Evolutionary conservation across 1,140 invertebrate species (phyloP), one percentile per base, ranked within the genome.

Genomic region (Heliconius hewitsoni): DNA sequence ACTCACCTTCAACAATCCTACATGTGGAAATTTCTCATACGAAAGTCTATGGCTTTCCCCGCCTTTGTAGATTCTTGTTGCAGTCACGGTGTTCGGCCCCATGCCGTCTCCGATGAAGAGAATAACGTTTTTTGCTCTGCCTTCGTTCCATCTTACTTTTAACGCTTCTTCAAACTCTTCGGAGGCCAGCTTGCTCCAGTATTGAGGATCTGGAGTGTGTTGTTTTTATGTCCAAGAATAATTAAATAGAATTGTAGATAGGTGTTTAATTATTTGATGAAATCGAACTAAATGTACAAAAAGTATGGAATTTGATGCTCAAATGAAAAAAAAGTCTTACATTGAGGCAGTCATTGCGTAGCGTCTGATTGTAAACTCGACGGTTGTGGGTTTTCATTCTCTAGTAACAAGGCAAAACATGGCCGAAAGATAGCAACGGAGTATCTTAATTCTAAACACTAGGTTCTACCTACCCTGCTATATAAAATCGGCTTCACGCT

Each of bases 41-140:
- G 95, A 91, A 16, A 99, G 95, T 73, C 95, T 93, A 78, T 96
- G 96, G 8, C 95, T 95, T 86, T 98, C 97, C 2, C 97, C 96
- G 27, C 95, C 95, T 74, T 95, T 95, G 87, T 96, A 97, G 78
- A 98, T 98, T 78, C 98, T 95, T 0, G 97, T 96, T 0, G 98
- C 98, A 0, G 98, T 98, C 27, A 98, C 95, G 0, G 98, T 99
- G 50, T 98, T 97, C 0, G 98, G 96, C 8, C 98, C 98, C 98
- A 99, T 99, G 1, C 98, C 98, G 88, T 99, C 98, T 0, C 98
- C 98, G 16, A 99, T 94, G 87, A 99, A 99, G 0, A 99, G 82
- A 34, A 99, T 98, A 0, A 99, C 97, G 91, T 99, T 99, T 91
- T 97, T 98, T 0, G 98, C 98, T 0, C 93, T 88, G 0, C 95